phyloP scores from a whole-genome alignment of 2,797 vertebrate species.

The Podargus strigoides region DNA sequence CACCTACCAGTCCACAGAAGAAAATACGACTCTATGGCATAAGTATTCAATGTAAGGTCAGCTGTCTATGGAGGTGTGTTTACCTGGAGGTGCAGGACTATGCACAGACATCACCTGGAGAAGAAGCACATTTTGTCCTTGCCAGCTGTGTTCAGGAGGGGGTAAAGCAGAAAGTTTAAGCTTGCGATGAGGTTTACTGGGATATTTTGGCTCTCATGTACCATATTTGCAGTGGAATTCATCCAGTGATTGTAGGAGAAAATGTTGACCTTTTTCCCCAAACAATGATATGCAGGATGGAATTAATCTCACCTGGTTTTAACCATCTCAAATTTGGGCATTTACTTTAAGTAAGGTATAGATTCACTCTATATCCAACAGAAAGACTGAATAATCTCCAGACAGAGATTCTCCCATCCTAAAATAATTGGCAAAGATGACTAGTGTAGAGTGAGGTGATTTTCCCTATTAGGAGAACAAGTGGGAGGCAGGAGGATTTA shows the following conservation, averaged over 20 bases:
- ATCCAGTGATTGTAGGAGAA: background rate
- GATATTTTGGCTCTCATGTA: background rate
- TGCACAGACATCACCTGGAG: background rate
- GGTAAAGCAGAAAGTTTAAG: background rate
- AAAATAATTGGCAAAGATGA: constrained; percentile 2
- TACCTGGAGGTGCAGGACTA: background rate
- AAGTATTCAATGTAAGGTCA: rapidly evolving
- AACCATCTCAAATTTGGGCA: background rate
- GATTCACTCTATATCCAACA: background rate
- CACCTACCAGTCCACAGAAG: background rate
- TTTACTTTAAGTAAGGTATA: background rate
- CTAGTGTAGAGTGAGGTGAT: background rate
- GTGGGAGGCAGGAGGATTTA: constrained; percentile 27
- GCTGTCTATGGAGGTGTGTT: background rate
- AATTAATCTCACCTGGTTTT: background rate
- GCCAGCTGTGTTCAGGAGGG: background rate
- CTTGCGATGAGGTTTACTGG: background rate
- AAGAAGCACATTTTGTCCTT: background rate
- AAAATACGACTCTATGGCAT: background rate
- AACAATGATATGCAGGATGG: background rate
- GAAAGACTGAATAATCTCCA: background rate
- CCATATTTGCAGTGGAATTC: background rate
- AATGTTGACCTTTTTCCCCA: background rate
- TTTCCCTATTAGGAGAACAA: background rate
- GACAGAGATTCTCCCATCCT: background rate